Percentiles rank a stretch among this genome's conserved stretches.
These are phyloP conservation scores for Chaetogeoica ovagalla DNA, from an alignment of 2,888 invertebrate species.

Conservation along the genomic window DNA sequence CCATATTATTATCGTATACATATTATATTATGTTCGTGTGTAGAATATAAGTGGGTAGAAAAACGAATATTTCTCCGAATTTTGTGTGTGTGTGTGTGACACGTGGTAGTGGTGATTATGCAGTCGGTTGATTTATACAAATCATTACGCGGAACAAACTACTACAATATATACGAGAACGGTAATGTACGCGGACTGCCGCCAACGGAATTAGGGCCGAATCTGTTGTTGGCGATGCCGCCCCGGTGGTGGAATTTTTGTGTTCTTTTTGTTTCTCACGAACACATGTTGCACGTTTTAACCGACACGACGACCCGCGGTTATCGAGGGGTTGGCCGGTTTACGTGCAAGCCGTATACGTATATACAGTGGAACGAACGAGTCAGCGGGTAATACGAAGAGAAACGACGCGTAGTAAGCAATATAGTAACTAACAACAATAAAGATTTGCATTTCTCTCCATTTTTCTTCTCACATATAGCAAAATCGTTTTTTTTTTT, in stretches of 20 bases:
- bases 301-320: background rate
- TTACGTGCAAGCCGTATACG: background rate
- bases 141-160: background rate
- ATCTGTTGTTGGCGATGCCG: background rate
- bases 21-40: no score
- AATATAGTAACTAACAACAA: no score
- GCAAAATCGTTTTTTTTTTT: no score
- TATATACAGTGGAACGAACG: no score
- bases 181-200: no score
- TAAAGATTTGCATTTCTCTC: no score
- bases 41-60: conserved; percentile 8
- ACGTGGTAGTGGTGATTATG: background rate
- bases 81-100: background rate
- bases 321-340: background rate
- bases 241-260: conserved; percentile 8
- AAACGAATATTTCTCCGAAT: background rate
- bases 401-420: no score
- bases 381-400: no score
- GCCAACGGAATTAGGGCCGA: background rate
- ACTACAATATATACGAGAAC: no score
- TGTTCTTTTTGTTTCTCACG: conserved; percentile 18
- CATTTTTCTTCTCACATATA: no score
- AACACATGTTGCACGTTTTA: conserved; percentile 30
- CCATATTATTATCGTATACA: background rate
- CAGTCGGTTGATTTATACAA: conserved; percentile 30